These are phyloP conservation scores for Dolichoris vasculosae DNA, from an alignment of 1,140 invertebrate species.

Conservation along the genomic window DNA sequence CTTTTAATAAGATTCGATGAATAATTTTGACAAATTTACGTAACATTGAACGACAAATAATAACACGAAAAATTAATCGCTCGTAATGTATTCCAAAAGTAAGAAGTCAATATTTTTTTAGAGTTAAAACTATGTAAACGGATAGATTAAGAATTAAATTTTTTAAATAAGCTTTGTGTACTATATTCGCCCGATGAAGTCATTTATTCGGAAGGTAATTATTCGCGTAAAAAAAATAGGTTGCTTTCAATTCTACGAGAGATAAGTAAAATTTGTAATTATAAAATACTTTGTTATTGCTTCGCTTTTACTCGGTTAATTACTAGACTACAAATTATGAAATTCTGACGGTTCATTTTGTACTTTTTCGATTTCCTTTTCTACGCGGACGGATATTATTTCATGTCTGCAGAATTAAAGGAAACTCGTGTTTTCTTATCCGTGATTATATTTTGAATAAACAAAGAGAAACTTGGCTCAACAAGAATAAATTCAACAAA, in stretches of 20 bases:
- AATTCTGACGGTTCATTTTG: constrained; percentile 3
- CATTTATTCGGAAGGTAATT: not conserved
- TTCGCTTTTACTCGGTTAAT: not conserved
- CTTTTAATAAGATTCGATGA: not conserved
- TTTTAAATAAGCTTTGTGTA: not conserved
- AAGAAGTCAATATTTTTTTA: constrained; percentile 2
- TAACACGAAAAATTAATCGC: not conserved
- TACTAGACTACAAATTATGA: not conserved
- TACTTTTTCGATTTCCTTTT: not conserved
- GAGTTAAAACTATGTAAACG: not conserved
- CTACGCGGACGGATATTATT: not conserved
- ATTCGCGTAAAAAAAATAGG: not conserved
- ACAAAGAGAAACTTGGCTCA: too few relatives aligned
- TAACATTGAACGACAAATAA: not conserved
- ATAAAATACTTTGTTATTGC: not conserved
- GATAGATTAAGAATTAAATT: not conserved
- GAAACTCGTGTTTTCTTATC: too few relatives aligned
- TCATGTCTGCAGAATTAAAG: not conserved
- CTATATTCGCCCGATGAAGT: not conserved
- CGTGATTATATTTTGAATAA: too few relatives aligned
- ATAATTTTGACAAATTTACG: not conserved
- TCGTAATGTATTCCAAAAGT: not conserved
- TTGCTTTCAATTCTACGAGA: not conserved
- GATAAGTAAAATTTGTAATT: not conserved
- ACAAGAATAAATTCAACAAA: too few relatives aligned